Evolutionary conservation across 2,113 vertebrate species (phyloP), one percentile per base, ranked within the genome.

Genomic region (Eudyptes chrysolophus): DNA sequence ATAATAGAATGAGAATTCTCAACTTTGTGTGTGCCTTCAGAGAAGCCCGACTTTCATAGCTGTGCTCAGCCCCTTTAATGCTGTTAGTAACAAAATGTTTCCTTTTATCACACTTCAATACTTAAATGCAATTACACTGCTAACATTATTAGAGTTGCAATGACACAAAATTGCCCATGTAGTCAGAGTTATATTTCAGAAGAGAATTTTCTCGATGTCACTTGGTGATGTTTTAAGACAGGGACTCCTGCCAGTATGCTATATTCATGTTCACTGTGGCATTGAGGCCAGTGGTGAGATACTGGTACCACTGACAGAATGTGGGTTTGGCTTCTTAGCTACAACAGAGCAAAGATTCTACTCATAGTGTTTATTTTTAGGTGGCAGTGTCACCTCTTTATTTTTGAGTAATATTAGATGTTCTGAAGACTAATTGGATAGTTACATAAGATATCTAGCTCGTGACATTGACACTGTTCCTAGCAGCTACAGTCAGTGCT

Each of bases 401-500:
- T 87, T 94, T 89, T 84, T 92, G 75, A 71, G 12, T 61, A 55
- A 57, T 87, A 85, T 55, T 88, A 83, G 26, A 48, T 82, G 48
- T 90, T 93, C 61, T 87, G 55, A 79, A 79, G 82, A 68, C 66
- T 85, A 94, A 92, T 94, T 83, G 42, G 52, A 15, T 44, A 26
- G 66, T 94, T 94, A 87, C 3, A 1, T 94, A 94, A 94, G 57
- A 27, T 74, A 48, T 32, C 88, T 94, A 42, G 57, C 66, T 88
- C 66, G 57, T 94, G 79, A 93, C 90, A 90, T 84, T 90, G 90
- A 87, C 81, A 40, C 13, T 83, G 38, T 93, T 94, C 42, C 38
- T 44, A 76, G 36, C 54, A 72, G 32, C 61, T 42, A 12, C 11
- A 85, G 20, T 68, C 14, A 30, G 4, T 54, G 61, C 38, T 64